Percentiles rank a stretch among this genome's conserved stretches.
Evolutionary conservation across 2,113 vertebrate genomes (phyloP).

Genomic region (Nerophis lumbriciformis): DNA sequence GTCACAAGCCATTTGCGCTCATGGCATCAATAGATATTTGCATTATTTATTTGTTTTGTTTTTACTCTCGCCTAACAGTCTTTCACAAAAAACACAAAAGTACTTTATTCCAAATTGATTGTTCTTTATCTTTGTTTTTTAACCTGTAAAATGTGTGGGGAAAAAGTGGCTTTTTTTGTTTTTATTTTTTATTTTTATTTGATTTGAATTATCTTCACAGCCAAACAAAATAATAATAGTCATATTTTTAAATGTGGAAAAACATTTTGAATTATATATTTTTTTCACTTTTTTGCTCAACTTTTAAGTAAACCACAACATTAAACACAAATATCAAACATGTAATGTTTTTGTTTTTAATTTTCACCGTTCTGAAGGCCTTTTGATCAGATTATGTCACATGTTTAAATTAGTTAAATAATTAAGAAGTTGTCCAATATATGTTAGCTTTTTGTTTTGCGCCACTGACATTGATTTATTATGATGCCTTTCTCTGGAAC

Average conservation of each 20-base stretch:
- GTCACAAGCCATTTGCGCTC: conserved; percentile 13
- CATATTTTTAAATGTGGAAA: too few species aligned
- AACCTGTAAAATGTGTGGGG: conserved; percentile 38
- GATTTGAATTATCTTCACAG: too few species aligned
- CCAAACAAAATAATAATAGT: too few species aligned
- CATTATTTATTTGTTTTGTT: conserved; percentile 11
- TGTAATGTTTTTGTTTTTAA: too few species aligned
- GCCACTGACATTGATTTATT: not conserved
- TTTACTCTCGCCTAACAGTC: not conserved
- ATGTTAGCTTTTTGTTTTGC: not conserved
- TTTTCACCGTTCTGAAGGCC: too few species aligned
- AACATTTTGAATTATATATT: too few species aligned
- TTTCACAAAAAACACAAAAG: conserved; percentile 11
- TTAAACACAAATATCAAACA: too few species aligned
- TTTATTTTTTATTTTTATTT: too few species aligned
- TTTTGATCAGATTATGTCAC: not conserved
- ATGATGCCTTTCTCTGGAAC: not conserved
- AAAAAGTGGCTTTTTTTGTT: not conserved
- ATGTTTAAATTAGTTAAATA: not conserved
- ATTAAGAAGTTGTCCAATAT: not conserved
- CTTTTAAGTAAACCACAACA: too few species aligned
- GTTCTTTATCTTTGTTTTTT: conserved; percentile 73
- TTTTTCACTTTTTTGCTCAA: too few species aligned
- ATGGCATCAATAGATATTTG: conserved; percentile 13
- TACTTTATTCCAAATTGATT: conserved; percentile 31